Conservation (phyloP, 2,797 vertebrate genomes). For the Podargus strigoides region DNA sequence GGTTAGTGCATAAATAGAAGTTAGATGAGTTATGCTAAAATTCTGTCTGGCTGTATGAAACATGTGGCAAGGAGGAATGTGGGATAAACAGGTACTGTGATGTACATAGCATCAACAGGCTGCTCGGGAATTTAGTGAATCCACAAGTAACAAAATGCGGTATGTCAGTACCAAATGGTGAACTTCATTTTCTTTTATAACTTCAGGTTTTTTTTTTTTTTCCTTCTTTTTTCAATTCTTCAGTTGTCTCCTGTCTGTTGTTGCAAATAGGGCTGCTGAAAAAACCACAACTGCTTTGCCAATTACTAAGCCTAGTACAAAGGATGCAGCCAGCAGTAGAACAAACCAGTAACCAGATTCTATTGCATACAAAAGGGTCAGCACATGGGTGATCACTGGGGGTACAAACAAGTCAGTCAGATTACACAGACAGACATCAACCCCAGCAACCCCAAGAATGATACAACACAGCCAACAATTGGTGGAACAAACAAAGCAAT, state of each 20-base stretch:
- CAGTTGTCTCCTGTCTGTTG: background rate
- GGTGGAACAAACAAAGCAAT: too few species aligned
- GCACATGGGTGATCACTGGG: too few species aligned
- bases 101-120: background rate
- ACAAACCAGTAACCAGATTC: too few species aligned
- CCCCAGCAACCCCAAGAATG: too few species aligned
- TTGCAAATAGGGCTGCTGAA: background rate
- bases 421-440: too few species aligned
- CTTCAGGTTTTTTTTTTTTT: background rate
- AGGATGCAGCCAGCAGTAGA: too few species aligned
- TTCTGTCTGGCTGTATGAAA: background rate
- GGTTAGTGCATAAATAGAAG: background rate
- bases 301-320: too few species aligned
- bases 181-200: background rate
- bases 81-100: background rate
- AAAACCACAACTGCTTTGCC: too few species aligned
- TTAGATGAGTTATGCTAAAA: background rate
- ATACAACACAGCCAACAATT: too few species aligned
- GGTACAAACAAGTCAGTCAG: too few species aligned
- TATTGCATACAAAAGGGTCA: too few species aligned
- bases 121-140: background rate
- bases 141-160: background rate
- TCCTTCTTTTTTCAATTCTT: background rate
- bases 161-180: background rate
- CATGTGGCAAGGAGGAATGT: background rate